These are phyloP conservation scores for Myiopsitta monachus DNA, from an alignment of 2,113 vertebrate species.

Conservation along the genomic window DNA sequence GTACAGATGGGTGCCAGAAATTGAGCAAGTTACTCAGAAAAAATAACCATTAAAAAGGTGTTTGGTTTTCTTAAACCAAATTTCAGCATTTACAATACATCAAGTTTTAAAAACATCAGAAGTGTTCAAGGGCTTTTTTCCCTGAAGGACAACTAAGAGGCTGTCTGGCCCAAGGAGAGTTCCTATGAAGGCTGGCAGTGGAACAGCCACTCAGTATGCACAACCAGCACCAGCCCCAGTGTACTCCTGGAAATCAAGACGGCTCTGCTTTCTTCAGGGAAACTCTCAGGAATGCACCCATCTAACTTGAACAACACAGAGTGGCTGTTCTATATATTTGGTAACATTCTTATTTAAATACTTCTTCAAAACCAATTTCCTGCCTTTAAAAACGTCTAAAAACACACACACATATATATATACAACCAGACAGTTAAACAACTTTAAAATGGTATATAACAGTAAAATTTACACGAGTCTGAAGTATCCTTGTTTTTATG, in stretches of 20 bases:
- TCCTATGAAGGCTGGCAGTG: background rate
- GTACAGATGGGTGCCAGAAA: background rate
- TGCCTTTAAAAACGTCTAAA: background rate
- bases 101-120: background rate
- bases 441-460: background rate
- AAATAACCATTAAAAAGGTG: background rate
- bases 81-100: background rate
- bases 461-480: background rate
- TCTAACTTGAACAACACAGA: background rate
- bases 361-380: constrained; percentile 42
- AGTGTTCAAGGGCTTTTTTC: background rate
- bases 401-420: background rate
- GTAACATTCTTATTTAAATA: constrained; percentile 26
- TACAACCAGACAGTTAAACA: background rate
- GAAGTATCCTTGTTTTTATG: background rate
- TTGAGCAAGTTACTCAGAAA: background rate
- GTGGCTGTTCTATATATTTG: background rate
- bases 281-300: constrained; percentile 10
- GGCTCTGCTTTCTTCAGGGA: background rate
- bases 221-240: background rate
- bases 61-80: background rate
- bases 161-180: background rate
- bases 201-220: background rate
- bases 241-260: background rate
- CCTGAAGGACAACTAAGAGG: background rate